A percentile compares a stretch with the other conserved stretches of the same genome.
These are phyloP conservation scores for Anguilla rostrata DNA, from an alignment of 2,113 vertebrate species.

Conservation along the genomic window DNA sequence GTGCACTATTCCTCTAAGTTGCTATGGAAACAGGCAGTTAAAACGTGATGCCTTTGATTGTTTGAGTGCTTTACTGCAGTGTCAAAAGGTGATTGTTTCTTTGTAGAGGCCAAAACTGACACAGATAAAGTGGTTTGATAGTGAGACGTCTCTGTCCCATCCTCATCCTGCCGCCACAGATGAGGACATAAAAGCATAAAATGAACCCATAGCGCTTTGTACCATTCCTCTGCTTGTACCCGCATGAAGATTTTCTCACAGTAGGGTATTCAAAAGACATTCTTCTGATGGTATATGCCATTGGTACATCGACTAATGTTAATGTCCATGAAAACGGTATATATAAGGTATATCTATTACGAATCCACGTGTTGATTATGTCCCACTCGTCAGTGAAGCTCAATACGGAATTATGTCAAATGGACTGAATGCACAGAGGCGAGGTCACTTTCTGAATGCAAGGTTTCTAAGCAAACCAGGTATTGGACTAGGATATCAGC, in stretches of 20 bases:
- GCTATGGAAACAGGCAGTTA: slow-evolving; percentile 32
- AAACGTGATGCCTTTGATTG: slow-evolving; percentile 22
- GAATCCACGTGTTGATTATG: not conserved
- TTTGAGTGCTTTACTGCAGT: slow-evolving; percentile 21
- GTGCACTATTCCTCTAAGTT: slow-evolving; percentile 12
- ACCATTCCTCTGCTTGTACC: not conserved
- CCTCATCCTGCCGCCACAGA: not conserved
- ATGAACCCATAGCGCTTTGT: not conserved
- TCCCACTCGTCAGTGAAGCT: not conserved
- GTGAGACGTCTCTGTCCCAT: not conserved
- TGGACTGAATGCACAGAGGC: not conserved
- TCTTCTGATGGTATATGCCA: not conserved
- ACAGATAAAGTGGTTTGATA: not conserved
- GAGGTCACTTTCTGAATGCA: not conserved
- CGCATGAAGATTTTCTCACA: not conserved
- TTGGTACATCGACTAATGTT: not conserved
- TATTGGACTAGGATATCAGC: not conserved
- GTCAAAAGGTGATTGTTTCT: slow-evolving; percentile 17
- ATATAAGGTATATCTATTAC: not conserved
- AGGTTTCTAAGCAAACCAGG: not conserved
- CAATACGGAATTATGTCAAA: not conserved
- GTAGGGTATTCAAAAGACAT: not conserved
- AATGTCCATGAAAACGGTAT: not conserved
- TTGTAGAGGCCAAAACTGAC: not conserved
- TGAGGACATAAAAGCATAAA: not conserved